A percentile compares a stretch with the other conserved stretches of the same genome.
Conservation (phyloP, 1,140 invertebrate species). For the Drosophila sp. region DNA sequence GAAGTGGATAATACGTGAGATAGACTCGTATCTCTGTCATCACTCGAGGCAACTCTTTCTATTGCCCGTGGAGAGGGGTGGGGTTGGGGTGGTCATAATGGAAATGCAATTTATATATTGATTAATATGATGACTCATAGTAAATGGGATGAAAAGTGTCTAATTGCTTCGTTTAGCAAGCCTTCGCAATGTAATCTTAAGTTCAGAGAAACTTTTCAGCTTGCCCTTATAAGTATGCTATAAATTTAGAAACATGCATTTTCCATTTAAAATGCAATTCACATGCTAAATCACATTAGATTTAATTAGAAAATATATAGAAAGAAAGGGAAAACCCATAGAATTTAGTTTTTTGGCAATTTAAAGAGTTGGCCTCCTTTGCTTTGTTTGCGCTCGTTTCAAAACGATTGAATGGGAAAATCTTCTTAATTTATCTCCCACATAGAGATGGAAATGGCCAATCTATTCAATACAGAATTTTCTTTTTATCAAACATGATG, state of each 20-base stretch:
- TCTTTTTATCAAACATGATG: not conserved
- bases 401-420: not conserved
- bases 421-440: not conserved
- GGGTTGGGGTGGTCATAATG: not conserved
- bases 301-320: too few relatives aligned
- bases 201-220: not conserved
- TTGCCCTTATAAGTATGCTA: conserved; percentile 1
- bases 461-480: not conserved
- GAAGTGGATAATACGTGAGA: conserved; percentile 8
- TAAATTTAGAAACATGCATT: not conserved
- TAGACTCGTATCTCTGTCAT: not conserved
- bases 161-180: too few relatives aligned
- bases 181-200: too few relatives aligned
- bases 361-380: too few relatives aligned
- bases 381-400: too few relatives aligned
- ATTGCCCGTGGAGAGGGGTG: not conserved
- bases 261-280: too few relatives aligned
- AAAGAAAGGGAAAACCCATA: too few relatives aligned
- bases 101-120: conserved; percentile 2
- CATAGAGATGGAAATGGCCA: not conserved
- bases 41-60: not conserved
- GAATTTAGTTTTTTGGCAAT: too few relatives aligned
- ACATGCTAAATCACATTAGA: too few relatives aligned
- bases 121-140: not conserved
- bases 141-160: not conserved